These are phyloP conservation scores for Venusia cambrica DNA, from an alignment of 2,888 invertebrate species.

Conservation along the genomic window DNA sequence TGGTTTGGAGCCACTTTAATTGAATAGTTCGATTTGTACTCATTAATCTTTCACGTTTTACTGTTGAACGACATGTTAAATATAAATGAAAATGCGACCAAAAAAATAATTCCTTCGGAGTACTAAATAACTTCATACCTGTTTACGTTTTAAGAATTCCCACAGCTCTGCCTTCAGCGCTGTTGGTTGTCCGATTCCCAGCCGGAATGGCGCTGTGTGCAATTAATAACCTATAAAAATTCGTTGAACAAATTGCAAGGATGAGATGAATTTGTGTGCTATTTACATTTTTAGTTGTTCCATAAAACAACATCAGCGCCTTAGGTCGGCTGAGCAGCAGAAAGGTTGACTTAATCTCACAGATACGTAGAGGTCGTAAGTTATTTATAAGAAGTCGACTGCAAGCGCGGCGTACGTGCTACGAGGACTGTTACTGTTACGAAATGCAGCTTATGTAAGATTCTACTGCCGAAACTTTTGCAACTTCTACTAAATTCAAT, in stretches of 20 bases:
- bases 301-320: conserved; percentile 14
- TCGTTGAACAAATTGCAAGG: neutral
- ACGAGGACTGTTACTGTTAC: conserved; percentile 28
- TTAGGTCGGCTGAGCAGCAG: conserved; percentile 23
- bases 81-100: conserved; percentile 7
- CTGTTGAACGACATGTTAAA: conserved; percentile 11
- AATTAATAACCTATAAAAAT: no score
- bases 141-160: no score
- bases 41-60: conserved; percentile 20
- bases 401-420: conserved; percentile 41
- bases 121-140: no score
- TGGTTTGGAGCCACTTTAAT: conserved; percentile 73
- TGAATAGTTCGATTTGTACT: conserved; percentile 74
- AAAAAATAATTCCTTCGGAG: no score
- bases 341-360: conserved; percentile 32
- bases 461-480: neutral
- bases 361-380: conserved; percentile 44
- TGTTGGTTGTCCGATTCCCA: no score
- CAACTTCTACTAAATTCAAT: no score
- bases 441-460: conserved; percentile 21
- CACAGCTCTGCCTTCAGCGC: no score
- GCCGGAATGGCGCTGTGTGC: no score
- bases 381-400: conserved; percentile 62
- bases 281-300: conserved; percentile 7
- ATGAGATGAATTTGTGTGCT: neutral